These are phyloP conservation scores for Petromus typicus DNA, from an alignment of 2,113 vertebrate species.

Conservation along the genomic window DNA sequence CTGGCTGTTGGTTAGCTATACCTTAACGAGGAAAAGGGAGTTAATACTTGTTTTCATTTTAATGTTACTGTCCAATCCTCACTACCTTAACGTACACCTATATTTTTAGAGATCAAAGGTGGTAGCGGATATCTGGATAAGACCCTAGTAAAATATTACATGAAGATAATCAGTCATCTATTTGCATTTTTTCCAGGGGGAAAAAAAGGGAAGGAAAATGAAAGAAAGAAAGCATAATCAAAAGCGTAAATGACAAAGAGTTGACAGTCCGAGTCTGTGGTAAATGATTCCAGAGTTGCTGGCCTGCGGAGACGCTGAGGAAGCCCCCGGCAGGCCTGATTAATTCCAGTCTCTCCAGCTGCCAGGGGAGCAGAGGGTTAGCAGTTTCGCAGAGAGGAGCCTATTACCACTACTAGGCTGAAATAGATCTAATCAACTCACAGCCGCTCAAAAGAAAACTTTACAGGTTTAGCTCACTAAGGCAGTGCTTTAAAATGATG, in stretches of 20 bases:
- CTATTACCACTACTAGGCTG: conserved; percentile 97
- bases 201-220: conserved; percentile 50
- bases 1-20: conserved; percentile 68
- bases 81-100: conserved; percentile 81
- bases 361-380: conserved; percentile 97
- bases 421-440: conserved; percentile 99
- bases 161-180: conserved; percentile 95
- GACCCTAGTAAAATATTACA: conserved; percentile 91
- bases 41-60: conserved; percentile 74
- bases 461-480: conserved; percentile 94
- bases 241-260: conserved; percentile 99
- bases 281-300: conserved; percentile 99
- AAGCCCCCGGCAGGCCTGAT: conserved; percentile 99
- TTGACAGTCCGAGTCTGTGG: conserved; percentile 99
- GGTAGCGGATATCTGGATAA: conserved; percentile 91
- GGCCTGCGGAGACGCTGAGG: conserved; percentile 96
- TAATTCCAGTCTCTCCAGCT: conserved; percentile 99
- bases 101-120: conserved; percentile 88
- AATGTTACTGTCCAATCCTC: conserved; percentile 80
- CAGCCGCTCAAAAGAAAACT: conserved; percentile 95
- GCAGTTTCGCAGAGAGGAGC: conserved; percentile 97
- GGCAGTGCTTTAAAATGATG: conserved; percentile 95
- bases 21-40: conserved; percentile 84
- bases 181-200: conserved; percentile 88
- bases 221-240: conserved; percentile 93